Evolutionary conservation across 2,113 vertebrate species (phyloP).

Genomic region (Salvator merianae): DNA sequence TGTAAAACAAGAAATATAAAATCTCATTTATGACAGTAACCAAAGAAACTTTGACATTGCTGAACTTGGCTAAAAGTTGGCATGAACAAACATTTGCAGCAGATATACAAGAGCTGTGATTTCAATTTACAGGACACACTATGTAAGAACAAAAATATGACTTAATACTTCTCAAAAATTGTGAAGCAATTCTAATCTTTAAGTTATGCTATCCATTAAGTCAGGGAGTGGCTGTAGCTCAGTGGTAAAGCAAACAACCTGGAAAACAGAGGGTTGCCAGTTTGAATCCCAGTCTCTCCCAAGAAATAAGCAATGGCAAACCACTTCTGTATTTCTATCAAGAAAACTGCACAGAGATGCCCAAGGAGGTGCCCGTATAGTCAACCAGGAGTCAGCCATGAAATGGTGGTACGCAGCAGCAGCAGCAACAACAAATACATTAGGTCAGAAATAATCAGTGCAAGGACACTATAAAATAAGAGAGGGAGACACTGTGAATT

Average conservation of each 20-base stretch:
- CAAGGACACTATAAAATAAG: neutral
- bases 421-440: too few species aligned
- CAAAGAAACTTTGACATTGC: neutral
- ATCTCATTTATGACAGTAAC: conserved; percentile 18
- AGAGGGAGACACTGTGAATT: neutral
- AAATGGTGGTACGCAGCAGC: too few species aligned
- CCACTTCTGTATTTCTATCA: too few species aligned
- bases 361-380: too few species aligned
- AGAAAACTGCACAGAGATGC: too few species aligned
- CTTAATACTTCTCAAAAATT: neutral
- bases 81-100: neutral
- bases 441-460: neutral
- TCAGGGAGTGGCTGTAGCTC: too few species aligned
- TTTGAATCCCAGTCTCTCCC: too few species aligned
- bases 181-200: neutral
- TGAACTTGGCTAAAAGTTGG: conserved; percentile 4
- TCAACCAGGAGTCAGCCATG: too few species aligned
- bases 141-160: neutral
- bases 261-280: too few species aligned
- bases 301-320: too few species aligned
- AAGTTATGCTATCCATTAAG: neutral
- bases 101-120: too few species aligned
- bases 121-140: neutral
- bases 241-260: too few species aligned
- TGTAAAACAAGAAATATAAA: conserved; percentile 60